A percentile compares a stretch with the other conserved stretches of the same genome.
Conservation (phyloP, 2,113 vertebrate species). For the Merops nubicus region DNA sequence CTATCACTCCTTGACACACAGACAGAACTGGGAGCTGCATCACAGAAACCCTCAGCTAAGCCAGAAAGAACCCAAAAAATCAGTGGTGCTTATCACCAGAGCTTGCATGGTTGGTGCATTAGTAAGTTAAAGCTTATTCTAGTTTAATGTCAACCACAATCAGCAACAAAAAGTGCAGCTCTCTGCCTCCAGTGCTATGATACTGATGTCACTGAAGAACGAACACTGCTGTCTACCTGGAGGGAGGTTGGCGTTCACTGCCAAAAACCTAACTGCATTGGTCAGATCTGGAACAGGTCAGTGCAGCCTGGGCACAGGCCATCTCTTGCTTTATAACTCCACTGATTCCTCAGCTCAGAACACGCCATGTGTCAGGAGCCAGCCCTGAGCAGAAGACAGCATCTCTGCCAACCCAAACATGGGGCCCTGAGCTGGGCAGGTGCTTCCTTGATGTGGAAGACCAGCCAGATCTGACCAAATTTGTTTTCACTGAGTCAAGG, state of each 20-base stretch:
- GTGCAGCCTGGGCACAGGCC: neutral
- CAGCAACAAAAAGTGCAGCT: neutral
- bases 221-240: neutral
- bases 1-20: neutral
- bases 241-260: neutral
- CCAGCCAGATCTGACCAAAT: conserved; percentile 23
- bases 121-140: neutral
- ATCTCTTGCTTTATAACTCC: neutral
- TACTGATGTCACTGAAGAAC: neutral
- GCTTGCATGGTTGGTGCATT: neutral
- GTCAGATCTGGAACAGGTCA: conserved; percentile 5
- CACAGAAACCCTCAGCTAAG: neutral
- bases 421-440: neutral
- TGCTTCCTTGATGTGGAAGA: neutral
- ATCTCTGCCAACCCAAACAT: conserved; percentile 13
- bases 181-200: fast-evolving
- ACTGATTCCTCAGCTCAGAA: neutral
- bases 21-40: neutral
- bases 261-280: neutral
- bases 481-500: conserved; percentile 15
- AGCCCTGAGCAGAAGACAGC: neutral
- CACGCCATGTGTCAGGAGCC: neutral
- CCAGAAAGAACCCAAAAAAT: neutral
- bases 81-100: neutral
- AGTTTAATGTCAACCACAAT: neutral